Evolutionary conservation across 1,140 invertebrate species (phyloP).

Genomic region (Venustaconcha ellipsiformis): DNA sequence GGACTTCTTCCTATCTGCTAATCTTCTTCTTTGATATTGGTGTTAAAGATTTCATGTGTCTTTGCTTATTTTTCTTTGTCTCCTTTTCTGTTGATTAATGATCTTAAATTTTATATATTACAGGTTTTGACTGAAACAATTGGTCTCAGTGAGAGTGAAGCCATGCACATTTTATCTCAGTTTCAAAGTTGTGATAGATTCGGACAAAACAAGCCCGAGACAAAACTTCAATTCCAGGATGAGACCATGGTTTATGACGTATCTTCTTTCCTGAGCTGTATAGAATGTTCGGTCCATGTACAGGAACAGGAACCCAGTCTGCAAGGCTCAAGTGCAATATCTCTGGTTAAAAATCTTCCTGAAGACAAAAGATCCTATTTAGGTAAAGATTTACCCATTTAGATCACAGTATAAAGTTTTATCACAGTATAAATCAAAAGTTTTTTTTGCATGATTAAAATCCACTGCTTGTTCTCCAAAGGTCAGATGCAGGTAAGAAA

Average conservation of each 20-base stretch:
- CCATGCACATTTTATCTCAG: constrained; percentile 45
- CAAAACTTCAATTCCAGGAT: constrained; percentile 45
- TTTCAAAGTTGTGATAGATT: constrained; percentile 27
- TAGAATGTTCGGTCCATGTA: constrained; percentile 50
- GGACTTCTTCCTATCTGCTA: too few species aligned
- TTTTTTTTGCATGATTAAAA: too few species aligned
- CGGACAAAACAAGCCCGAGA: not conserved
- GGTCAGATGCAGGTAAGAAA: too few species aligned
- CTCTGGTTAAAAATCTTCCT: constrained; percentile 44
- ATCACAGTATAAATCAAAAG: too few species aligned
- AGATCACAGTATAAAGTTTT: not conserved
- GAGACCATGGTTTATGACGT: constrained; percentile 36
- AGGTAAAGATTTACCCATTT: constrained; percentile 31
- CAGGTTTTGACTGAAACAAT: constrained; percentile 37
- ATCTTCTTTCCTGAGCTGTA: constrained; percentile 56
- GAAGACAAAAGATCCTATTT: constrained; percentile 52
- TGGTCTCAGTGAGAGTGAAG: constrained; percentile 46
- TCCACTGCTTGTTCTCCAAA: too few species aligned
- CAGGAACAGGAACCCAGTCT: constrained; percentile 34
- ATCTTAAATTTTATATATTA: not conserved
- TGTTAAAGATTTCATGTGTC: too few species aligned
- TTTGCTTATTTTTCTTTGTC: too few species aligned
- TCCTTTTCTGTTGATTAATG: too few species aligned
- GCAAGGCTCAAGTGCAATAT: constrained; percentile 27
- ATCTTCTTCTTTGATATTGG: too few species aligned